Conservation (phyloP, 1,140 invertebrate species). For the Diorhabda sublineata region DNA sequence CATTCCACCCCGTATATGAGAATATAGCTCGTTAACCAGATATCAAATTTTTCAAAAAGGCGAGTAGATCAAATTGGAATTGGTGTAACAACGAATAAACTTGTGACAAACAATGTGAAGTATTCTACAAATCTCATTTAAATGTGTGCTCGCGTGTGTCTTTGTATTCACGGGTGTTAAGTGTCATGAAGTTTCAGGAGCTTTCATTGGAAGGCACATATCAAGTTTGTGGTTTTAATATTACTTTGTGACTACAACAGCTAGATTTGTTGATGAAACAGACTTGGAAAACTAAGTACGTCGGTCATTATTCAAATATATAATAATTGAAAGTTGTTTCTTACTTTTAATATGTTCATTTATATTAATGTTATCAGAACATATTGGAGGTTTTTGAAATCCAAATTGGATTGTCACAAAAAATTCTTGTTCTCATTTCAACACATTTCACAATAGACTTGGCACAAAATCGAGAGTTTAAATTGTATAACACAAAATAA, state of each 20-base stretch:
- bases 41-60: neutral
- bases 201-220: neutral
- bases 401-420: neutral
- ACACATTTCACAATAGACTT: too few species aligned
- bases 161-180: neutral
- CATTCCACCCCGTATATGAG: too few species aligned
- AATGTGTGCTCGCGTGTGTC: neutral
- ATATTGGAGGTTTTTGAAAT: neutral
- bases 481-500: too few species aligned
- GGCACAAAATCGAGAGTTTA: too few species aligned
- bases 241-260: neutral
- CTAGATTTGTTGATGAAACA: neutral
- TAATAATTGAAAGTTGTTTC: neutral
- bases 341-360: neutral
- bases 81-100: neutral
- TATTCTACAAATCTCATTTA: neutral
- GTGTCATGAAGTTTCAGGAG: neutral
- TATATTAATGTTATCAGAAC: neutral
- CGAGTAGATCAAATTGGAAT: constrained; percentile 2
- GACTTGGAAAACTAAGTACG: neutral
- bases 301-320: neutral
- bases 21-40: neutral
- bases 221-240: neutral
- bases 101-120: neutral
- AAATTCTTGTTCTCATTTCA: neutral